Percentiles rank a stretch among this genome's conserved stretches.
Evolutionary conservation across 1,140 invertebrate genomes (phyloP).

Genomic region (Popillia japonica): DNA sequence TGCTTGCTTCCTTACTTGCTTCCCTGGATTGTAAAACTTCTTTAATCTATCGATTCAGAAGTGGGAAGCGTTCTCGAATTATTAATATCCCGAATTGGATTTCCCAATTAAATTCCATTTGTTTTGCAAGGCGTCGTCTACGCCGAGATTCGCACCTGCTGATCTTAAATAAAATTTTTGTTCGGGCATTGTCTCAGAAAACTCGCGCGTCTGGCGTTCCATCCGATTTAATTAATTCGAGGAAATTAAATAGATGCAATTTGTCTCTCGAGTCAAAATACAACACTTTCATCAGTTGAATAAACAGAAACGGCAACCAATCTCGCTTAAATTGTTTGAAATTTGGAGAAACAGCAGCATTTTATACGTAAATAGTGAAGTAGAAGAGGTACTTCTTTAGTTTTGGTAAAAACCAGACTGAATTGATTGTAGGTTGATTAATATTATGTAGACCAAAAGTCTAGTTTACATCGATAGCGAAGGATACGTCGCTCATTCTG

Average conservation of each 20-base stretch:
- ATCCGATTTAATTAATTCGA: constrained; percentile 5
- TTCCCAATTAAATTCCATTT: constrained; percentile 33
- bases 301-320: neutral
- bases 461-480: too few relatives aligned
- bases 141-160: constrained; percentile 26
- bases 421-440: too few relatives aligned
- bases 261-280: neutral
- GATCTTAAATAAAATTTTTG: constrained; percentile 29
- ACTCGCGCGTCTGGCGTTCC: constrained; percentile 12
- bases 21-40: neutral
- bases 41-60: constrained; percentile 26
- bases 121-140: neutral
- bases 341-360: too few relatives aligned
- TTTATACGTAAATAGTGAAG: too few relatives aligned
- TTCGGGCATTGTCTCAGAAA: neutral
- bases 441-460: too few relatives aligned
- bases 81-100: constrained; percentile 24
- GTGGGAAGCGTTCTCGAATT: constrained; percentile 7
- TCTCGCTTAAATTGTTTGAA: too few relatives aligned
- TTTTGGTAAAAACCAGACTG: too few relatives aligned
- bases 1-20: neutral
- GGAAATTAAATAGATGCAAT: neutral
- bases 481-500: too few relatives aligned
- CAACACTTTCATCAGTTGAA: neutral
- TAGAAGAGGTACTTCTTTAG: too few relatives aligned